Percentiles rank a stretch among this genome's conserved stretches.
Evolutionary conservation across 2,797 vertebrate genomes (phyloP).

Genomic region (Chaetodon trifasciatus): DNA sequence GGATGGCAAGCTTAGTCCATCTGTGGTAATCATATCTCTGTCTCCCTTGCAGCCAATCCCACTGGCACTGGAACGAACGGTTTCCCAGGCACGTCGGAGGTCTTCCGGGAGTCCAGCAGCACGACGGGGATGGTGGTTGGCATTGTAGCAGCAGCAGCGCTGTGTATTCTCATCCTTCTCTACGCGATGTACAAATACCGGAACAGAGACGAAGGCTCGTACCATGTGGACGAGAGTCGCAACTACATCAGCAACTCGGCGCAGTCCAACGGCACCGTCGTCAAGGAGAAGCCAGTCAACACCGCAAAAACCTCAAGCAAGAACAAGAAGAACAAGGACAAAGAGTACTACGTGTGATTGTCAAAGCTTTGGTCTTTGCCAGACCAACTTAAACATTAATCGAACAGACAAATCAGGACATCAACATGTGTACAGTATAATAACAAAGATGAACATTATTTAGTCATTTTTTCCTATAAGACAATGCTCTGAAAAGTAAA

Average conservation of each 20-base stretch:
- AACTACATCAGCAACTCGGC: conserved; percentile 99
- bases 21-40: conserved; percentile 50
- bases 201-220: conserved; percentile 98
- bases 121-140: conserved; percentile 99
- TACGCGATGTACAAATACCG: conserved; percentile 99
- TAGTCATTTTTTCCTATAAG: conserved; percentile 92
- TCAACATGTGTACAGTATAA: conserved; percentile 91
- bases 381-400: conserved; percentile 74
- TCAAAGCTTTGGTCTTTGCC: conserved; percentile 66
- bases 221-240: conserved; percentile 98
- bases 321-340: conserved; percentile 99
- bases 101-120: conserved; percentile 96
- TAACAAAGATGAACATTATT: conserved; percentile 85
- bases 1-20: not conserved
- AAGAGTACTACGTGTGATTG: conserved; percentile 99
- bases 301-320: conserved; percentile 93
- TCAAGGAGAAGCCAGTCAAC: conserved; percentile 96
- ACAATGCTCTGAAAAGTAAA: conserved; percentile 64
- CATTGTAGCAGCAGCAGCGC: conserved; percentile 95
- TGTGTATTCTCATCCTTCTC: conserved; percentile 98
- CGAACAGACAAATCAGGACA: conserved; percentile 81
- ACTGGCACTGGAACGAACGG: conserved; percentile 90
- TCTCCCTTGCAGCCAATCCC: conserved; percentile 90
- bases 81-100: conserved; percentile 91
- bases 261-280: conserved; percentile 96